A percentile compares a stretch with the other conserved stretches of the same genome.
Conservation (phyloP, 2,797 vertebrate species). For the Pseudochirops cupreus region DNA sequence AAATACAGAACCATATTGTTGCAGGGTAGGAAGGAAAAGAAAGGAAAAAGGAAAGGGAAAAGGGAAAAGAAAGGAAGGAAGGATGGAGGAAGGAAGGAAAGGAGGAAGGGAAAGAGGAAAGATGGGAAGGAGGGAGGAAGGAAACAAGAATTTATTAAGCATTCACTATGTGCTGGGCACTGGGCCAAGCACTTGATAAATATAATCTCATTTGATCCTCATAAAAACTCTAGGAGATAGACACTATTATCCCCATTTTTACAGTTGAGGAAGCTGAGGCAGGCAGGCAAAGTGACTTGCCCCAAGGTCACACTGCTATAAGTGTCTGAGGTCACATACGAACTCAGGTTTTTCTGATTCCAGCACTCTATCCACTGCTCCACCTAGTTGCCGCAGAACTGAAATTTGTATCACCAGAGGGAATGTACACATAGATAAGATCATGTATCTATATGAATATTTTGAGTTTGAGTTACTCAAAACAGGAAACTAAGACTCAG, state of each 20-base stretch:
- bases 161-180: neutral
- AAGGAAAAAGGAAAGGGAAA: neutral
- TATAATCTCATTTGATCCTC: neutral
- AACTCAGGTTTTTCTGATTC: neutral
- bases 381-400: neutral
- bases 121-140: neutral
- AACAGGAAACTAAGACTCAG: neutral
- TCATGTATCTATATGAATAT: neutral
- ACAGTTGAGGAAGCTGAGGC: neutral
- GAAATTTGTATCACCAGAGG: neutral
- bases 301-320: neutral
- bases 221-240: neutral
- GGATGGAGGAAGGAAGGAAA: no score
- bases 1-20: neutral
- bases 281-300: neutral
- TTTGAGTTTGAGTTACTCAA: neutral
- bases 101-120: neutral
- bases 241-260: neutral
- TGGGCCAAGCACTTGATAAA: neutral
- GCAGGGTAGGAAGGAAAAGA: neutral
- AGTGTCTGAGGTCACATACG: neutral
- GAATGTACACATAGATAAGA: neutral
- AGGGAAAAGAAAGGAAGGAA: no score
- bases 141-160: neutral
- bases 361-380: neutral